phyloP scores from a whole-genome alignment of 2,888 invertebrate species.

The Limnephilus auricula region DNA sequence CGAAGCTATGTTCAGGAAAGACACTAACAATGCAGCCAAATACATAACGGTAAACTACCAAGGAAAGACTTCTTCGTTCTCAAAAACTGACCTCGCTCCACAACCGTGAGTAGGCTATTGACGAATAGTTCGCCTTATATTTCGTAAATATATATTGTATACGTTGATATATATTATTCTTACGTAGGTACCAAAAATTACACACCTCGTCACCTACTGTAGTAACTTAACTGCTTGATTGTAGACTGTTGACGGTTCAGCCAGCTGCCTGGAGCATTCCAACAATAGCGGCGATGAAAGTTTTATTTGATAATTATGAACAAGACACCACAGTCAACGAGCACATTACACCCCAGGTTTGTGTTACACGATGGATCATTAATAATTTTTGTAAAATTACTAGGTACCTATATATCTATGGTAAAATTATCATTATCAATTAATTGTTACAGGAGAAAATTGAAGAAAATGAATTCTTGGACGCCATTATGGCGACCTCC shows the following conservation, averaged over 20 bases:
- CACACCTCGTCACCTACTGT: not conserved
- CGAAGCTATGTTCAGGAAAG: constrained; percentile 84
- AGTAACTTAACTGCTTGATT: constrained; percentile 56
- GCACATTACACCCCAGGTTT: constrained; percentile 82
- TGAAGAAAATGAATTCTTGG: constrained; percentile 89
- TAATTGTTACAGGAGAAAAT: constrained; percentile 78
- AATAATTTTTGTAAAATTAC: not conserved
- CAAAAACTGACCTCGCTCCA: constrained; percentile 84
- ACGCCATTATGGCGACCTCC: constrained; percentile 85
- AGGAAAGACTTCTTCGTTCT: constrained; percentile 84
- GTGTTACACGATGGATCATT: not conserved
- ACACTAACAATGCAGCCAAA: constrained; percentile 85
- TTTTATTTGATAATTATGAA: constrained; percentile 92
- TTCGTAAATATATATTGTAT: not conserved
- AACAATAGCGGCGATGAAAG: constrained; percentile 85
- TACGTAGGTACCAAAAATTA: not conserved
- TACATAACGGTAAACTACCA: constrained; percentile 86
- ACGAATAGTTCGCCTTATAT: not conserved
- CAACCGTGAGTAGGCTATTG: constrained; percentile 80
- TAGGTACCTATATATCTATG: not conserved
- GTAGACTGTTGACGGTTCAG: constrained; percentile 83
- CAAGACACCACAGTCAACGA: constrained; percentile 86
- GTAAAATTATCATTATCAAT: not conserved
- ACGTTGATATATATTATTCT: not conserved
- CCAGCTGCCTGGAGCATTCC: constrained; percentile 81